Evolutionary conservation across 2,888 invertebrate species (phyloP), one percentile per base, ranked within the genome.

Genomic region (Sesia bembeciformis): DNA sequence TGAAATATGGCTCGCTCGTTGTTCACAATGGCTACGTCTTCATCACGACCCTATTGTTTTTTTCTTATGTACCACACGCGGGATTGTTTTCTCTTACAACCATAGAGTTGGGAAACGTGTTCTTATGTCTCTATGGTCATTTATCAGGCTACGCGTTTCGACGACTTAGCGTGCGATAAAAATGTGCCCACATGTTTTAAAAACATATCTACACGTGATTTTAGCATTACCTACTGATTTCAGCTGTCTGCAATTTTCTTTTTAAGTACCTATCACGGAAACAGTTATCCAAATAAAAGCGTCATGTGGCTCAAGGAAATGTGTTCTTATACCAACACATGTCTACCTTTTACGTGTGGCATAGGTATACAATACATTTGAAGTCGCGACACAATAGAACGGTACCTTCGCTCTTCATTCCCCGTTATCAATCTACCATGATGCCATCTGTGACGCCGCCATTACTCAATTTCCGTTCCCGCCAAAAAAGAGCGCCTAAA

Each of bases 21-120:
- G 78, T 74, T 80, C 80, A 90, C 90, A 90, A 90, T 90, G 86
- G 85, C 75, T 80, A 88, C 88, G 84, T 89, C 90, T 90, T 90
- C 89, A 90, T 90, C 90, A 89, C 81, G 82, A 74, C 70, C 72
- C 84, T 73, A 84, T 87, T 86, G 85, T 88, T 87, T 89, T 89
- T 86, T 85, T 78, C 76, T 81, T 75, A 77, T 77, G 76, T 78
- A 84, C 81, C 83, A 79, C 81, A 78, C 78, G 70, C 70, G 64
- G 76, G 80, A 84, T 87, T 87, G 84, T 88, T 86, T 86, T 85
- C 84, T 81, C 78, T 78, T 78, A 75, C 72, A 69, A 76, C 72
- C 70, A 54, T 55, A 59, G 74, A 80, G 81, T 82, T 81, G 78
- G 79, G 77, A 83, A 85, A 85, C 85, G 78, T 82, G 84, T 86